A percentile compares a stretch with the other conserved stretches of the same genome.
Conservation (phyloP, 2,888 invertebrate species). For the Hyppa rectilinea region DNA sequence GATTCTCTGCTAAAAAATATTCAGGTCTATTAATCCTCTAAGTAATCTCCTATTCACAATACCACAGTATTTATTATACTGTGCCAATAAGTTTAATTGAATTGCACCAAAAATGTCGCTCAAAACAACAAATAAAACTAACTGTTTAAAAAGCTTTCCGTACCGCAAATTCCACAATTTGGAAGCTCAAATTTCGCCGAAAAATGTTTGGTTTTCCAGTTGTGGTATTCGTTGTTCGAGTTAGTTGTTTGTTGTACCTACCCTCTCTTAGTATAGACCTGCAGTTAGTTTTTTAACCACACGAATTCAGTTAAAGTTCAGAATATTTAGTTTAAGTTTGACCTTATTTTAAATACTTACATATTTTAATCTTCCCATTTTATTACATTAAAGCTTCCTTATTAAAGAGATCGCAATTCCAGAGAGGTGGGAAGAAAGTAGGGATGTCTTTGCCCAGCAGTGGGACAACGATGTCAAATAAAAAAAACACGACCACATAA, state of each 20-base stretch:
- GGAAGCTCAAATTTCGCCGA: conserved; percentile 20
- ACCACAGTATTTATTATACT: too few relatives aligned
- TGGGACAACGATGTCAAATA: too few relatives aligned
- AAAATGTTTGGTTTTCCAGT: conserved; percentile 40
- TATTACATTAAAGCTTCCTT: conserved; percentile 2
- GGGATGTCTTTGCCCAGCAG: too few relatives aligned
- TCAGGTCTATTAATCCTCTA: conserved; percentile 1
- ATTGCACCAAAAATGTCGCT: conserved; percentile 27
- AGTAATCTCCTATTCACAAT: conserved; percentile 19
- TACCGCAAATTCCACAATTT: conserved; percentile 34
- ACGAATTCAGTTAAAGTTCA: conserved; percentile 11
- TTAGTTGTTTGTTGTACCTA: conserved; percentile 28
- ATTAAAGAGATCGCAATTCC: not conserved
- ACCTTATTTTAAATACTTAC: too few relatives aligned
- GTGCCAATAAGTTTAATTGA: conserved; percentile 15
- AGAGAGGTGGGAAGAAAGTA: too few relatives aligned
- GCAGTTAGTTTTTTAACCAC: conserved; percentile 32
- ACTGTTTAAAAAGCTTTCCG: conserved; percentile 38
- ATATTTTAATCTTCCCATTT: not conserved
- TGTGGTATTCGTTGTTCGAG: conserved; percentile 39
- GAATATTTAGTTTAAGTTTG: conserved; percentile 6
- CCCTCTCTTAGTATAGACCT: conserved; percentile 25
- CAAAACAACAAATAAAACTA: conserved; percentile 36
- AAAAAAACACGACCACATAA: too few relatives aligned
- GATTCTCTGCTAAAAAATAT: not conserved